A percentile compares a stretch with the other conserved stretches of the same genome.
Evolutionary conservation across 1,140 invertebrate genomes (phyloP).

Genomic region (Drosophila ficusphila): DNA sequence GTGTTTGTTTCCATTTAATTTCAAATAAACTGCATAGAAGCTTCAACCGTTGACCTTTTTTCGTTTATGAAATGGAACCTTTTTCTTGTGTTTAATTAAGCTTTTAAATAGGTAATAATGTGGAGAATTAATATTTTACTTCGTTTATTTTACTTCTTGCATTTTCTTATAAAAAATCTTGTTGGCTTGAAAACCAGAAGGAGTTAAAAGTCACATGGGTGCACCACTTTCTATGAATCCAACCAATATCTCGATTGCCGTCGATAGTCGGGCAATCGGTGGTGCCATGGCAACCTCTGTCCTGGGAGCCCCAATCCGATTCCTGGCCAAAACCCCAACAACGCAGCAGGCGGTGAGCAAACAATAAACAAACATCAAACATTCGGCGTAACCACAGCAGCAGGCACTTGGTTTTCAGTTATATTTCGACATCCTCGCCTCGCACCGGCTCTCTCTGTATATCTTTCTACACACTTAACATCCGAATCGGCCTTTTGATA

Average conservation of each 20-base stretch:
- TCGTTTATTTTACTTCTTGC: no score
- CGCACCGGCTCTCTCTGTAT: constrained; percentile 61
- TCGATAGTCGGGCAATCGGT: constrained; percentile 26
- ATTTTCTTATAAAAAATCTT: no score
- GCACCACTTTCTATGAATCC: no score
- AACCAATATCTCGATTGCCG: background rate
- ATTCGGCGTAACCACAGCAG: constrained; percentile 65
- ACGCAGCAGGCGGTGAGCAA: constrained; percentile 41
- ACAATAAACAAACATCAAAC: constrained; percentile 64
- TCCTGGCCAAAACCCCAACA: constrained; percentile 16
- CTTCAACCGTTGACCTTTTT: background rate
- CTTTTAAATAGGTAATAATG: no score
- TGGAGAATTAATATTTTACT: no score
- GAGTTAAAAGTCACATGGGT: no score
- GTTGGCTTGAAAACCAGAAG: no score
- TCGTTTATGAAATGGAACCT: background rate
- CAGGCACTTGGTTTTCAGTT: constrained; percentile 66
- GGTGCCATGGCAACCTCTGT: constrained; percentile 27
- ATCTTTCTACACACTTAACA: constrained; percentile 31
- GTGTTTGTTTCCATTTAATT: background rate
- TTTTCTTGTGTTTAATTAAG: no score
- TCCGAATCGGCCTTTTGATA: constrained; percentile 3
- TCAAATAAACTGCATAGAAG: constrained; percentile 1
- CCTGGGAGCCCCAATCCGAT: constrained; percentile 2
- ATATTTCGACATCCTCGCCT: constrained; percentile 39